phyloP scores from a whole-genome alignment of 2,888 invertebrate species.

The Petrophora chlorosata region DNA sequence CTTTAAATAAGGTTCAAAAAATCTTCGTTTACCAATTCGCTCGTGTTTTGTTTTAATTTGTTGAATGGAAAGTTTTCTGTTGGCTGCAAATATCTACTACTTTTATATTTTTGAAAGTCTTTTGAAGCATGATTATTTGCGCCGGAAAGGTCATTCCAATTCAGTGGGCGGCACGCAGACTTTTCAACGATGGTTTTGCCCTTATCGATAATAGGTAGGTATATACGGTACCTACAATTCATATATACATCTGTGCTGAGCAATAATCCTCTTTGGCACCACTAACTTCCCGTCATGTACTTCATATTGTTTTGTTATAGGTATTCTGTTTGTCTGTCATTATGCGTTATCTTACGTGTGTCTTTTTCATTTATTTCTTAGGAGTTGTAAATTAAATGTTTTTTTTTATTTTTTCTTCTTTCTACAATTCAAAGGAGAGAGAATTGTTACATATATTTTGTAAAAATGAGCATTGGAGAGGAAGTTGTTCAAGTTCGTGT shows the following conservation, averaged over 20 bases:
- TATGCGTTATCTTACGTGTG: too few relatives aligned
- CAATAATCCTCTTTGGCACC: too few relatives aligned
- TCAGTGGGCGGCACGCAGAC: background rate
- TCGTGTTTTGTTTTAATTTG: background rate
- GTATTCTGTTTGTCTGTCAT: too few relatives aligned
- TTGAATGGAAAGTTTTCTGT: conserved; percentile 9
- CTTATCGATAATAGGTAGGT: background rate
- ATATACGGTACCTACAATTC: too few relatives aligned
- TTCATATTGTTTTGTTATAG: too few relatives aligned
- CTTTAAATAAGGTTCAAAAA: background rate
- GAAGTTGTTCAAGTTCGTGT: background rate
- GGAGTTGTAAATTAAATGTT: too few relatives aligned
- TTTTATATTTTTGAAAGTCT: conserved; percentile 11
- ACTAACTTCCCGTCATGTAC: too few relatives aligned
- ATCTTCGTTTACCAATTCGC: conserved; percentile 4
- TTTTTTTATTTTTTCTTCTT: too few relatives aligned
- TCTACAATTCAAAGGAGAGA: background rate
- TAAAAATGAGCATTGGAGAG: background rate
- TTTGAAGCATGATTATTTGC: conserved; percentile 8
- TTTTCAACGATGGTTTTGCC: background rate
- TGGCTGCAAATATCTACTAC: background rate
- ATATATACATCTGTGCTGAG: too few relatives aligned
- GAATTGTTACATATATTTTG: background rate
- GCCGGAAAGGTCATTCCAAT: conserved; percentile 16
- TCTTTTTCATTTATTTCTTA: too few relatives aligned